These are phyloP conservation scores for Scaptomyza reducta DNA, from an alignment of 2,888 invertebrate species.

Conservation along the genomic window DNA sequence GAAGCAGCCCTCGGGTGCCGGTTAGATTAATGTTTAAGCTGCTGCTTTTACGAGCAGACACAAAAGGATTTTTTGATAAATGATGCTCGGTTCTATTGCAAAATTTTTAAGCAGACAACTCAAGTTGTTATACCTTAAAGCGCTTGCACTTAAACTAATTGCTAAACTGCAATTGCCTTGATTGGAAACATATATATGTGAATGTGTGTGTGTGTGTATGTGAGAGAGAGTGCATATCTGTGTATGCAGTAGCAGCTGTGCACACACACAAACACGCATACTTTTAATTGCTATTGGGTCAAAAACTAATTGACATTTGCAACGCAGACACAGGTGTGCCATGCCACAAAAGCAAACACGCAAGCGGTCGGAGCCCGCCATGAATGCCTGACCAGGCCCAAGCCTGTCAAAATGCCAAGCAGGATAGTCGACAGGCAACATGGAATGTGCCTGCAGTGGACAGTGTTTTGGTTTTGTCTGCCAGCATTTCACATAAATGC, in stretches of 20 bases:
- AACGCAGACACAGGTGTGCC: constrained; percentile 64
- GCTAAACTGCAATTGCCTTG: constrained; percentile 42
- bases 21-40: constrained; percentile 71
- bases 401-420: constrained; percentile 48
- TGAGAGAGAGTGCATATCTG: no score
- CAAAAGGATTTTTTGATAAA: constrained; percentile 75
- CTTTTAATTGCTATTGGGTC: constrained; percentile 66
- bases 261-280: constrained; percentile 22
- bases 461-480: not conserved
- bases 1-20: constrained; percentile 21
- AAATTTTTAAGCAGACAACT: constrained; percentile 31
- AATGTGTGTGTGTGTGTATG: not conserved
- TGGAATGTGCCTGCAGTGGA: constrained; percentile 16
- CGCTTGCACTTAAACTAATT: constrained; percentile 56
- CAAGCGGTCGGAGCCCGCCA: constrained; percentile 8
- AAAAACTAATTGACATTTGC: constrained; percentile 70
- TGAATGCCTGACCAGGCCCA: not conserved
- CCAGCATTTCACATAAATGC: constrained; percentile 47
- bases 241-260: constrained; percentile 29
- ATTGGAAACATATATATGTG: constrained; percentile 14
- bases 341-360: constrained; percentile 40
- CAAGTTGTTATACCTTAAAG: constrained; percentile 30
- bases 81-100: constrained; percentile 53
- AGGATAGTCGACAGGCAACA: constrained; percentile 35
- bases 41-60: constrained; percentile 42